Base-by-base conservation (phyloP, 2,113 vertebrate genomes). In the Oncorhynchus kisutch region DNA sequence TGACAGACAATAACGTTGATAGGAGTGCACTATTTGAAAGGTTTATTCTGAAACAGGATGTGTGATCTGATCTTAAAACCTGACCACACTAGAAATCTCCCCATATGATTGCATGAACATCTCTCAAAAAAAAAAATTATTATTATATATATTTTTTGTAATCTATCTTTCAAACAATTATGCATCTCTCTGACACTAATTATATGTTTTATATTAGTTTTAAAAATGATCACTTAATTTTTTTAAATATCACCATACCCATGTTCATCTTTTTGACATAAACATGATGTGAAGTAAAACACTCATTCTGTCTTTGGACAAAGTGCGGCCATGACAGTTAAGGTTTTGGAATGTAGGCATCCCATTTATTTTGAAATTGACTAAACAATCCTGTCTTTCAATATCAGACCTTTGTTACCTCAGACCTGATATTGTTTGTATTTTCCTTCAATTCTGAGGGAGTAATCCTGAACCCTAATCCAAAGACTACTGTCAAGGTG, bases 1-100 rank as follows among this genome's bases (percentile, higher is more conserved):
- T 45, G 76, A 83, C 68, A 69, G 67, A 84, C 72, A 57, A 86
- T 85, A 54, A 84, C 72, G 79, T 86, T 85, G 87, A 83, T 84
- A 88, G 83, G 66, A 64, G 65, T 73, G 1, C 54, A n/a, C 9
- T 79, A 24, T 67, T 39, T 29, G 45, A 39, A 48, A 75, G 25
- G 22, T 74, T 76, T 18, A 24, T 54, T 76, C 73, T 81, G 13
- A 76, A 69, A 78, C 64, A 68, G 69, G 31, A 69, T 77, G 59
- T 66, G 60, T 75, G 70, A 76, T 71, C 39, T 71, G 49, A 9
- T 39, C 39, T 39, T 39, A 39, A 66, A 20, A 76, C 45, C 71
- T 51, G 68, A 64, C 18, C 11, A 39, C 31, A 65, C 24, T n/a
- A 18, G 22, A 65, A 34, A 16, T 60, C 64, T 20, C 51, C n/a